Base-by-base conservation (phyloP, 2,113 vertebrate species). In the Sturnira hondurensis region DNA sequence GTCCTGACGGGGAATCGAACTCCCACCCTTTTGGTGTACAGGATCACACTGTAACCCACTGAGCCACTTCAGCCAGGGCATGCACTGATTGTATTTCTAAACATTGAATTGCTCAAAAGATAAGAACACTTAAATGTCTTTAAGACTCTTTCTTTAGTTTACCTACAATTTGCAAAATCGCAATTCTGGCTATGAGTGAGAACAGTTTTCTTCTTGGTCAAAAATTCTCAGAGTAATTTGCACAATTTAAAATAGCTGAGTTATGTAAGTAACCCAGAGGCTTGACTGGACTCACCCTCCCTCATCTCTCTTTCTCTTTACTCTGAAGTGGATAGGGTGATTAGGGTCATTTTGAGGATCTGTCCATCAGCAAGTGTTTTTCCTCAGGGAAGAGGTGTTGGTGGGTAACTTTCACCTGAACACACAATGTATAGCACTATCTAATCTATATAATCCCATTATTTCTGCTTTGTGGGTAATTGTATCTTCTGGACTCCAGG, bases 31-130 rank as follows among this genome's bases (percentile, higher is more conserved):
- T 63, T 63, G 61, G 11, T 63, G 1, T 63, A 31, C 13, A 63
- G 28, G 28, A 63, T 31, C 28, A 63, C 3, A 4, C 61, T 63
- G 12, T 26, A 63, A 63, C 61, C 61, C 31, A 31, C 61, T 31
- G 61, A 63, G 61, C 61, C 61, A 31, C 28, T 31, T 28, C 61
- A 63, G 61, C 61, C 26, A 63, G 61, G 28, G 61, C 61, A 63
- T 63, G 31, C 13, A 63, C 13, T 63, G 11, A 63, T 31, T 63
- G 2, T 81, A 36, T 97, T 90, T 93, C 50, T 91, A 15, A 61
- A 92, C 52, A 45, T 61, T 89, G 56, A 96, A 73, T 92, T 82
- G 41, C 8, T 63, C 45, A 61, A 70, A 82, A 14, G 31, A n/a
- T 52, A 70, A 70, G 41, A 52, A 56, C 22, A 47, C 80, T 14